A percentile compares a stretch with the other conserved stretches of the same genome.
phyloP scores from a whole-genome alignment of 2,888 invertebrate genomes.

The Trissonchulus sp. region DNA sequence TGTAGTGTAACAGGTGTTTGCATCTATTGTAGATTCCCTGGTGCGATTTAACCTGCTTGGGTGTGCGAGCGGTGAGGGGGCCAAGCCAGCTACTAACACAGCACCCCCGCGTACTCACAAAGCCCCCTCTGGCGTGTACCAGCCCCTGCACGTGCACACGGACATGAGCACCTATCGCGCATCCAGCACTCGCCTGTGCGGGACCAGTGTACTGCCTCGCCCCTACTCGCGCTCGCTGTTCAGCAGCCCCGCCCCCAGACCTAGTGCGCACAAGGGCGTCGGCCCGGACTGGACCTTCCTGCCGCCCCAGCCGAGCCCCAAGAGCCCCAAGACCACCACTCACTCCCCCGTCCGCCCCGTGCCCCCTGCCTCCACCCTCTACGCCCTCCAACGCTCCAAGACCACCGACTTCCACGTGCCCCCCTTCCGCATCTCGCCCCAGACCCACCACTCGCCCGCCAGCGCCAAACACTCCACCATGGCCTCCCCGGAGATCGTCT shows the following conservation, averaged over 20 bases:
- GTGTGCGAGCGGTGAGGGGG: too few relatives aligned
- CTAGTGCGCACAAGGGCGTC: background rate
- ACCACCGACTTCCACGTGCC: conserved; percentile 30
- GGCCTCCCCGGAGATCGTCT: background rate
- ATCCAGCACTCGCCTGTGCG: background rate
- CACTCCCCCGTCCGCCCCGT: background rate
- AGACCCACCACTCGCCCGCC: conserved; percentile 47
- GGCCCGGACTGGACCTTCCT: background rate
- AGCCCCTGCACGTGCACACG: too few relatives aligned
- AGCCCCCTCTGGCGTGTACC: too few relatives aligned
- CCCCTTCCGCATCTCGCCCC: conserved; percentile 37
- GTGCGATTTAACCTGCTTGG: too few relatives aligned
- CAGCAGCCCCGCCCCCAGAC: background rate
- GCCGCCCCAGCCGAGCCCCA: background rate
- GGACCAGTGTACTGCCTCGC: background rate
- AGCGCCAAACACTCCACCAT: background rate
- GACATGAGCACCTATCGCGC: too few relatives aligned
- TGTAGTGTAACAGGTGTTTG: too few relatives aligned
- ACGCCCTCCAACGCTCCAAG: conserved; percentile 27
- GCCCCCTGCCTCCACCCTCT: background rate
- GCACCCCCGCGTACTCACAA: too few relatives aligned
- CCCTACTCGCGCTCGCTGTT: background rate
- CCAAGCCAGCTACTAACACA: too few relatives aligned
- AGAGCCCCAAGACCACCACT: background rate
- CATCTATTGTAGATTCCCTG: too few relatives aligned